Evolutionary conservation across 2,888 invertebrate species (phyloP).

Genomic region (Dilophus febrilis): DNA sequence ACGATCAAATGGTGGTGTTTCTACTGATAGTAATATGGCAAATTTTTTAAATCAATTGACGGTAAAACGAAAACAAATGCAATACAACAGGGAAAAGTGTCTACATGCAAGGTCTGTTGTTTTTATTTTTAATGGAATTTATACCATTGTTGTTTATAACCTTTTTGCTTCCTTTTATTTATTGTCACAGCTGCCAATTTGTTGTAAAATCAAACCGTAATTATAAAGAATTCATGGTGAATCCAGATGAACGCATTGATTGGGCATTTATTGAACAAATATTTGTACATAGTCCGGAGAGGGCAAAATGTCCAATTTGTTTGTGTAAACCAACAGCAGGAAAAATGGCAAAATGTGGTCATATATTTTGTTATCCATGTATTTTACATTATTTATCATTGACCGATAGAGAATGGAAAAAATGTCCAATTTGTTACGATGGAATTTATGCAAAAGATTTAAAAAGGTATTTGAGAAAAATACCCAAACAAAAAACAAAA

Average conservation of each 20-base stretch:
- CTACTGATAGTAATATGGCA: no score
- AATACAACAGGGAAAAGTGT: constrained; percentile 86
- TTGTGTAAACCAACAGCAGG: constrained; percentile 71
- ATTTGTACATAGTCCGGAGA: constrained; percentile 47
- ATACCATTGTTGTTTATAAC: constrained; percentile 2
- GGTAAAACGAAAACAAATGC: no score
- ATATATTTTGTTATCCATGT: constrained; percentile 93
- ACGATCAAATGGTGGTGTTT: no score
- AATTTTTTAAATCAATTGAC: constrained; percentile 14
- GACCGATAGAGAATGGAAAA: constrained; percentile 63
- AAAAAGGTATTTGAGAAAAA: constrained; percentile 53
- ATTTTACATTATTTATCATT: constrained; percentile 79
- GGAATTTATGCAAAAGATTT: constrained; percentile 62
- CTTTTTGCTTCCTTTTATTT: constrained; percentile 1
- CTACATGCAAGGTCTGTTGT: constrained; percentile 74
- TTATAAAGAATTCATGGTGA: constrained; percentile 56
- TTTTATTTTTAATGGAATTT: background rate
- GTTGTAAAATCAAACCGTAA: constrained; percentile 70
- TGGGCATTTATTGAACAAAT: constrained; percentile 91
- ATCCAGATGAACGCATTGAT: constrained; percentile 78
- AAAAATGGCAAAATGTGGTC: constrained; percentile 87
- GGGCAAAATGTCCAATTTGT: constrained; percentile 80
- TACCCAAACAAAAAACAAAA: no score
- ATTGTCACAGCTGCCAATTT: constrained; percentile 72
- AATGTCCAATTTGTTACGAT: constrained; percentile 88